These are phyloP conservation scores for Periophthalmodon schlosseri DNA, from an alignment of 2,113 vertebrate genomes.

Conservation along the genomic window DNA sequence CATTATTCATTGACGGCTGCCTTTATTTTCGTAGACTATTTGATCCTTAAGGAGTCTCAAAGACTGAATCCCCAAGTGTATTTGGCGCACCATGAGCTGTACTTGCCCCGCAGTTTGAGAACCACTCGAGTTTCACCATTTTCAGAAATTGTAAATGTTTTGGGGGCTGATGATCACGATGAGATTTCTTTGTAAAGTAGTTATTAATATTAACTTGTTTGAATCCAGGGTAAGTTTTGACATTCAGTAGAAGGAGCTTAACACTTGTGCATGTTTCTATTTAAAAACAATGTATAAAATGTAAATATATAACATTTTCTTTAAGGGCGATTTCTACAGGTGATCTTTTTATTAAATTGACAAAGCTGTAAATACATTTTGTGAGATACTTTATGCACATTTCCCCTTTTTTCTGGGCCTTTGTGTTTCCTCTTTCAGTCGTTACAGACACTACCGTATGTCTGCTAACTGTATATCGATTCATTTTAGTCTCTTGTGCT, in stretches of 20 bases:
- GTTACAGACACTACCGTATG: conserved; percentile 49
- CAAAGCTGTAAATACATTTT: conserved; percentile 79
- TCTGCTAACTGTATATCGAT: conserved; percentile 70
- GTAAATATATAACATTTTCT: conserved; percentile 80
- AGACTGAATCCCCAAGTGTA: neutral
- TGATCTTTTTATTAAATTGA: conserved; percentile 80
- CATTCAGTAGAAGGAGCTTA: conserved; percentile 70
- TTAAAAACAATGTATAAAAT: conserved; percentile 82
- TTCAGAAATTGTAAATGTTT: conserved; percentile 66
- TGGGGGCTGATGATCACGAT: conserved; percentile 49
- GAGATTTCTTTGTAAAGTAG: conserved; percentile 74
- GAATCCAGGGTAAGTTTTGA: conserved; percentile 77
- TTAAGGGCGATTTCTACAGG: conserved; percentile 81
- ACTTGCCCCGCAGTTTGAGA: neutral
- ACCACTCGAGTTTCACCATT: conserved; percentile 24
- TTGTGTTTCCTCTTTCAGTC: conserved; percentile 47
- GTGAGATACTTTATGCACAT: conserved; percentile 79
- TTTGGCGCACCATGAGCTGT: neutral
- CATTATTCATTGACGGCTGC: neutral
- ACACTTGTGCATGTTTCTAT: conserved; percentile 82
- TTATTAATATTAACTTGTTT: conserved; percentile 74
- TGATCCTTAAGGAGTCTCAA: neutral
- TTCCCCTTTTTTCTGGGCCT: conserved; percentile 42
- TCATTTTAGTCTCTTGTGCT: conserved; percentile 57
- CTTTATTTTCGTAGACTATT: neutral